Conservation (phyloP, 1,140 invertebrate species). For the Cyrtorhinus lividipennis region DNA sequence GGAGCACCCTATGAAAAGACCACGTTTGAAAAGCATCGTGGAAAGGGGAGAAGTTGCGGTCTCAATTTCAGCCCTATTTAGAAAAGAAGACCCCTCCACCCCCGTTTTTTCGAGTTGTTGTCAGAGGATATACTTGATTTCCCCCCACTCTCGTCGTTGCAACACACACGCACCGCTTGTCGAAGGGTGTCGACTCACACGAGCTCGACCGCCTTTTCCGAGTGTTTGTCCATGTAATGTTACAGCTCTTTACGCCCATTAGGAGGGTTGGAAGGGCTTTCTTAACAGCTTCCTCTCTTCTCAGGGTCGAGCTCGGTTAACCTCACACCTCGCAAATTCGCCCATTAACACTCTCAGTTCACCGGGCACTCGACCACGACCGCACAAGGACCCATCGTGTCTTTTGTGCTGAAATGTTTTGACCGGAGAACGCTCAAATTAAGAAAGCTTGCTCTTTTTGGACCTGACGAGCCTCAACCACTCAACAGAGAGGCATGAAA, state of each 20-base stretch:
- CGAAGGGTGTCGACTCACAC: not conserved
- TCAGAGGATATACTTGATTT: not conserved
- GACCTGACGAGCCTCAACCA: no score
- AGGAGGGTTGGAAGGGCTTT: not conserved
- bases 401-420: no score
- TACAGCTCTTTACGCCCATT: not conserved
- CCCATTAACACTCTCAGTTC: no score
- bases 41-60: no score
- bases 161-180: not conserved
- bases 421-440: no score
- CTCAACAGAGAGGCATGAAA: no score
- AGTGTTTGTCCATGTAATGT: not conserved
- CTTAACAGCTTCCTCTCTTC: not conserved
- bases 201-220: not conserved
- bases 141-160: not conserved
- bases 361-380: no score
- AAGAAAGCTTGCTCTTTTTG: no score
- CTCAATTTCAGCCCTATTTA: not conserved
- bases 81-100: not conserved
- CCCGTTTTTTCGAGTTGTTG: not conserved
- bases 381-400: no score
- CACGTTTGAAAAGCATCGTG: no score
- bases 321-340: no score
- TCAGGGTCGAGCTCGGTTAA: no score
- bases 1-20: not conserved